Conservation (phyloP, 2,888 invertebrate genomes). For the Nephrotoma appendiculata region DNA sequence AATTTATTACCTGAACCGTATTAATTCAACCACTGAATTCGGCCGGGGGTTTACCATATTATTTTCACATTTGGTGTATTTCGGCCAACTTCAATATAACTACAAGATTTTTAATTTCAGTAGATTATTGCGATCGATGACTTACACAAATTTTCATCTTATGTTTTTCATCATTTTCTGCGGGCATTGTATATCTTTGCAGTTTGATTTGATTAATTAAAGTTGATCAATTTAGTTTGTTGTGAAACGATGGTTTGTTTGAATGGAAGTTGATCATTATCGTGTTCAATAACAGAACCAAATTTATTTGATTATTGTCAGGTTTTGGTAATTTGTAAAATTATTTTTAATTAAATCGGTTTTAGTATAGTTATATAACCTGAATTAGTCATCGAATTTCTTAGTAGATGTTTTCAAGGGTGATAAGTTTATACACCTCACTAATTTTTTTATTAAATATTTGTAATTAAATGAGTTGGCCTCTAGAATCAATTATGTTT, state of each 20-base stretch:
- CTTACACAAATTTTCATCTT: neutral
- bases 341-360: neutral
- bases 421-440: neutral
- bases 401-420: neutral
- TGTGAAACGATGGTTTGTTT: neutral
- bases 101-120: neutral
- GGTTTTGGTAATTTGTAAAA: neutral
- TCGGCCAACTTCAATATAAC: too few relatives aligned
- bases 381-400: neutral
- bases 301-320: neutral
- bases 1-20: too few relatives aligned
- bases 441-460: neutral
- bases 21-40: too few relatives aligned
- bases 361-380: neutral
- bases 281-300: neutral
- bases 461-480: too few relatives aligned
- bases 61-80: too few relatives aligned
- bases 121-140: neutral
- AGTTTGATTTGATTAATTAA: neutral
- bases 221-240: neutral
- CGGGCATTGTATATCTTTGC: neutral
- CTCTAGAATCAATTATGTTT: too few relatives aligned
- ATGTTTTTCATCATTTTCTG: neutral
- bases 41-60: too few relatives aligned
- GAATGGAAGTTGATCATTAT: neutral